Evolutionary conservation across 2,888 invertebrate species (phyloP).

Genomic region (Macrosiphum euphorbiae): DNA sequence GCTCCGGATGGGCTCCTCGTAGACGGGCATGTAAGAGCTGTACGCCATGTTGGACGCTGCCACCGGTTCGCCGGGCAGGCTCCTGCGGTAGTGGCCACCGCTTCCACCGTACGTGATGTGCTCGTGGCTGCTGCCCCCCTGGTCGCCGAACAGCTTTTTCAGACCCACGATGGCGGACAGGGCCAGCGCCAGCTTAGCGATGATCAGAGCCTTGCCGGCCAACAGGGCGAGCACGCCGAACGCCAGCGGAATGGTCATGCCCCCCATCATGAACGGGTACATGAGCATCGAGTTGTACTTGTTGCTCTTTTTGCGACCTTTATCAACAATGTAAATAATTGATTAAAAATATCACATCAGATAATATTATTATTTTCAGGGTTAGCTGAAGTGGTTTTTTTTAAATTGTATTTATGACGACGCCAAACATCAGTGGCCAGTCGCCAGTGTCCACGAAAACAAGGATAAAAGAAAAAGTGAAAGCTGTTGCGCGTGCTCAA

Average conservation of each 20-base stretch:
- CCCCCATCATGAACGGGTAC: constrained; percentile 84
- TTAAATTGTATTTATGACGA: no score
- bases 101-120: constrained; percentile 67
- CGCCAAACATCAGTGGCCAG: no score
- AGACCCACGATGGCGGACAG: constrained; percentile 87
- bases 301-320: constrained; percentile 76
- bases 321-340: background rate
- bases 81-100: constrained; percentile 68
- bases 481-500: no score
- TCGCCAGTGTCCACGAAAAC: no score
- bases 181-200: constrained; percentile 85
- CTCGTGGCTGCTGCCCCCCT: constrained; percentile 69
- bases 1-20: constrained; percentile 55
- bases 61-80: constrained; percentile 67
- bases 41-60: constrained; percentile 75
- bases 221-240: constrained; percentile 85
- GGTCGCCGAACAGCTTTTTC: constrained; percentile 81
- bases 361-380: background rate
- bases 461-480: no score
- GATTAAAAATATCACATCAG: background rate
- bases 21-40: constrained; percentile 73
- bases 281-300: constrained; percentile 82
- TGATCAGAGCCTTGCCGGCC: constrained; percentile 88
- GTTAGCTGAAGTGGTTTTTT: background rate
- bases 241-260: constrained; percentile 85